Conservation (phyloP, 2,113 vertebrate genomes). For the Sterna hirundo region DNA sequence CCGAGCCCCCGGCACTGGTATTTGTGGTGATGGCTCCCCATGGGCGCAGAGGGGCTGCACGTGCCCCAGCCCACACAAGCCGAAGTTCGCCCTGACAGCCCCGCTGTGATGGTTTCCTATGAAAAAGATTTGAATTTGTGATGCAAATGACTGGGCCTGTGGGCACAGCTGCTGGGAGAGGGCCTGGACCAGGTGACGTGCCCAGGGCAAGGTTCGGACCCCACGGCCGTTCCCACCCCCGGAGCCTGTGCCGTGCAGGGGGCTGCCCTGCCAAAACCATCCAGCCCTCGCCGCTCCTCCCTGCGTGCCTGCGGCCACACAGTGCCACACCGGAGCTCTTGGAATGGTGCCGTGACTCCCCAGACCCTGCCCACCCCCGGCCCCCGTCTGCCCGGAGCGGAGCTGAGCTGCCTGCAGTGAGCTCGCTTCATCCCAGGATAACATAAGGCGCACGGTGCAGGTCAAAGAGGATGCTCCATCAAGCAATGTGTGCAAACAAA, state of each 20-base stretch:
- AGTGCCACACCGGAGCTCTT: background rate
- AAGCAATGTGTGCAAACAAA: background rate
- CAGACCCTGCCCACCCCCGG: rapidly evolving
- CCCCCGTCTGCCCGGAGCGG: background rate
- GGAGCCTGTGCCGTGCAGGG: background rate
- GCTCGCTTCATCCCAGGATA: rapidly evolving
- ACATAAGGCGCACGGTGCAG: rapidly evolving
- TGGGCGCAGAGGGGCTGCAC: background rate
- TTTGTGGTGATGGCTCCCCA: background rate
- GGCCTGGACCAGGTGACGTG: background rate
- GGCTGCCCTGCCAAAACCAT: background rate
- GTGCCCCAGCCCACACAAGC: background rate
- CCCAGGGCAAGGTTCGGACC: background rate
- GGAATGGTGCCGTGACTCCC: rapidly evolving
- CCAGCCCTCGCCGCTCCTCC: rapidly evolving
- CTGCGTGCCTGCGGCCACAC: rapidly evolving
- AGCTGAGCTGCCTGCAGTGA: background rate
- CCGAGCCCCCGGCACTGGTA: background rate
- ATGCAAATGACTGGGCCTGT: background rate
- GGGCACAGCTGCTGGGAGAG: background rate
- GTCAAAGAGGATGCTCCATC: background rate
- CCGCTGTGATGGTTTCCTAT: background rate
- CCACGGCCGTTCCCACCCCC: rapidly evolving
- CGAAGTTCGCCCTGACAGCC: background rate
- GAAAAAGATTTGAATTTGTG: background rate